Conservation (phyloP, 1,140 invertebrate genomes). For the Asbolus verrucosus region DNA sequence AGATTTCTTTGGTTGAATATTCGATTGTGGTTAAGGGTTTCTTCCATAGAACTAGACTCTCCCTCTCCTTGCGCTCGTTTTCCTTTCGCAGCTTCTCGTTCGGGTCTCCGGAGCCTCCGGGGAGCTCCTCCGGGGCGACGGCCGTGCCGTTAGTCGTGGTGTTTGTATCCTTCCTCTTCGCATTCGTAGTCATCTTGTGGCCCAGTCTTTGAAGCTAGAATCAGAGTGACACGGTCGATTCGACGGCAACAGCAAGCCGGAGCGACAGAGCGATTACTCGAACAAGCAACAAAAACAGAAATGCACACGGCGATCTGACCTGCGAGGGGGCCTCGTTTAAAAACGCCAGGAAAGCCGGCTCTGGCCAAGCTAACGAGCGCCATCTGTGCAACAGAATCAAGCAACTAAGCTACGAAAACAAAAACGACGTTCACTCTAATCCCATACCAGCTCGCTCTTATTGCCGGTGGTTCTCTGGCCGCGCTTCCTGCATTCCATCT, state of each 20-base stretch:
- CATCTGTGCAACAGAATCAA: neutral
- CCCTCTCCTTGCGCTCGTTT: conserved; percentile 67
- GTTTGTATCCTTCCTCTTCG: conserved; percentile 57
- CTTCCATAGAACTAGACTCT: conserved; percentile 87
- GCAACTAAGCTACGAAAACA: too few species aligned
- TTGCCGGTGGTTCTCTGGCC: conserved; percentile 72
- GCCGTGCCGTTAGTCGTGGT: conserved; percentile 50
- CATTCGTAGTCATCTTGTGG: conserved; percentile 62
- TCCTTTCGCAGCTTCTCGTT: conserved; percentile 59
- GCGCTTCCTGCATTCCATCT: conserved; percentile 71
- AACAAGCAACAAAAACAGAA: conserved; percentile 5
- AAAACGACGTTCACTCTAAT: neutral
- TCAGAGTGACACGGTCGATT: too few species aligned
- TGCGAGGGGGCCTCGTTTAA: too few species aligned
- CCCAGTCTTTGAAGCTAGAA: conserved; percentile 65
- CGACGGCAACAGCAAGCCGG: too few species aligned
- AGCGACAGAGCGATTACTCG: conserved; percentile 24
- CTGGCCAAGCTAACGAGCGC: conserved; percentile 5
- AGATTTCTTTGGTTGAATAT: conserved; percentile 85
- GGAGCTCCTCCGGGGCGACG: conserved; percentile 30
- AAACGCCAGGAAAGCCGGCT: too few species aligned
- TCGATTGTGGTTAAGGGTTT: conserved; percentile 85
- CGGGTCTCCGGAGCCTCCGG: neutral
- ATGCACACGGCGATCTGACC: too few species aligned
- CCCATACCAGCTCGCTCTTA: conserved; percentile 73